These are phyloP conservation scores for Dexiosoma caninum DNA, from an alignment of 2,888 invertebrate species.

Conservation along the genomic window DNA sequence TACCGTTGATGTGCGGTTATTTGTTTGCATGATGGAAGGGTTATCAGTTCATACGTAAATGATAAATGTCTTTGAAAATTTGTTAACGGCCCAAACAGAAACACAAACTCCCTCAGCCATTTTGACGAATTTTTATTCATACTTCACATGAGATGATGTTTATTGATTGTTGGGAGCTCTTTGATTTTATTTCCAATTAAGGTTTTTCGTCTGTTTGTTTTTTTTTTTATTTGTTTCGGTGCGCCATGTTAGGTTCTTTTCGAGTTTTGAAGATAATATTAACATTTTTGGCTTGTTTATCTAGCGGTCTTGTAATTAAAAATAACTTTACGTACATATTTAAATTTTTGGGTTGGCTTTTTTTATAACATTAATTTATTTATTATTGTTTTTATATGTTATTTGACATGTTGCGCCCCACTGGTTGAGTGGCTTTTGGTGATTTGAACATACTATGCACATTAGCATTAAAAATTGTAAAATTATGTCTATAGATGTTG, in stretches of 20 bases:
- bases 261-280: neutral
- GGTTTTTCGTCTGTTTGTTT: neutral
- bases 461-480: slow-evolving; percentile 6
- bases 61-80: slow-evolving; percentile 58
- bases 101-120: neutral
- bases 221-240: neutral
- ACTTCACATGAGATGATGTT: slow-evolving; percentile 13
- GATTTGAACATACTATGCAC: neutral
- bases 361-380: neutral
- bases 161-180: slow-evolving; percentile 32
- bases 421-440: neutral
- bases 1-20: slow-evolving; percentile 32
- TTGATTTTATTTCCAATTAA: slow-evolving; percentile 38
- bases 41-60: slow-evolving; percentile 63
- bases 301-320: slow-evolving; percentile 10
- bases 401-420: neutral
- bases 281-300: slow-evolving; percentile 1
- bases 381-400: no score
- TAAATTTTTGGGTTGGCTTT: neutral
- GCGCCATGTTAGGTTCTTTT: slow-evolving; percentile 15
- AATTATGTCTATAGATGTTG: neutral
- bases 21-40: slow-evolving; percentile 33
- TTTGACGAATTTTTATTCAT: slow-evolving; percentile 2
- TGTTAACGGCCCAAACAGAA: slow-evolving; percentile 25
- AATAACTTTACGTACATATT: neutral